Evolutionary conservation across 2,888 invertebrate genomes (phyloP), one percentile per base, ranked within the genome.

Genomic region (Esperia sulphurella): DNA sequence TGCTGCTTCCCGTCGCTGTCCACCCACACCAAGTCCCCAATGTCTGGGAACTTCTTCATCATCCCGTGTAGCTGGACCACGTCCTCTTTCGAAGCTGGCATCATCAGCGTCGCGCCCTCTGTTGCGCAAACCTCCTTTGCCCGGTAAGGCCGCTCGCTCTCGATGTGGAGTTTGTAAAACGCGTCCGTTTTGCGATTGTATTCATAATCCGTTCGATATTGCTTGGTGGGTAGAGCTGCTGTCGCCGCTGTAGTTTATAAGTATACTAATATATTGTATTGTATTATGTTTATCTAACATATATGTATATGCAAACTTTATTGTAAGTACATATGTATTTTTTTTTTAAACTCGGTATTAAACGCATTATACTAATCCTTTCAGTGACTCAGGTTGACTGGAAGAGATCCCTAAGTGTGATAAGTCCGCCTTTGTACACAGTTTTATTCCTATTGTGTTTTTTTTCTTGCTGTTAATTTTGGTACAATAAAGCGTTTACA

Each of bases 11-110:
- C 71, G 40, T 85, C 83, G 4, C 58, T 39, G 0, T 55, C 72
- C 3, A 83, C 67, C 71, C 71, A 76, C 10, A 65, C 75, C 10
- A 52, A 59, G 0, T 69, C 49, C 0, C 69, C 73, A 4, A 84
- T 52, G 43, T 84, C 83, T 0, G 83, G 82, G 43, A 58, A 83
- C 47, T 51, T 49, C 53, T 85, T 85, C 28, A 79, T 54, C 80
- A 83, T 74, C 14, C 53, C 58, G 33, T 83, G 83, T 0, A 68
- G 51, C 48, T 80, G 76, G 0, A 50, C 38, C 1, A 82, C 42
- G 42, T 84, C 83, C 0, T 59, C 37, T 0, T 10, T 5, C 0
- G 66, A 53, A 1, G 40, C n/a, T 0, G 71, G 63, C 0, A 52
- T n/a, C 76, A 83, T 71, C 4, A 79, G 59, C 4, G 53, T 21